Evolutionary conservation across 2,888 invertebrate genomes (phyloP).

Genomic region (Psylliodes chrysocephalus): DNA sequence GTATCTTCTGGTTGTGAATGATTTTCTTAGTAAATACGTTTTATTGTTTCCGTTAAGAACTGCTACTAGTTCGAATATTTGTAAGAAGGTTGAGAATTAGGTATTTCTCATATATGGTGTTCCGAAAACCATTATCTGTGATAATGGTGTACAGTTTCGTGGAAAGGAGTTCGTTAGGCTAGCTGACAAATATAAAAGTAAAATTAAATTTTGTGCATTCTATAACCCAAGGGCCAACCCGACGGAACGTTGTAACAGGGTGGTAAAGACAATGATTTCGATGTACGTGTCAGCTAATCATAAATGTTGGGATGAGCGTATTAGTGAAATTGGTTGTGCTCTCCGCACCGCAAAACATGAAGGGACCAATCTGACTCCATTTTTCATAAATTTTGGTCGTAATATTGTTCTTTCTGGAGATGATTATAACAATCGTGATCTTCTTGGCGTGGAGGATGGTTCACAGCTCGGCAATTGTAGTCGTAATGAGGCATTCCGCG

Average conservation of each 20-base stretch:
- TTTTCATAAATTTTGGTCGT: neutral
- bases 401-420: conserved; percentile 4
- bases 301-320: neutral
- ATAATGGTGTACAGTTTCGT: conserved; percentile 42
- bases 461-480: conserved; percentile 2
- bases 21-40: conserved; percentile 42
- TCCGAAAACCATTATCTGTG: conserved; percentile 36
- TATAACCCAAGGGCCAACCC: conserved; percentile 38
- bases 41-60: conserved; percentile 36
- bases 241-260: conserved; percentile 36
- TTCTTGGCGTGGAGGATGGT: neutral
- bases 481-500: conserved; percentile 13
- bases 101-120: conserved; percentile 39
- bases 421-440: neutral
- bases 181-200: conserved; percentile 23
- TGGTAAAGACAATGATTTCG: conserved; percentile 34
- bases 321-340: neutral
- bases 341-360: neutral
- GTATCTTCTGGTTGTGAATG: conserved; percentile 34
- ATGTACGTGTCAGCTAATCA: neutral
- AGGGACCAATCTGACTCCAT: neutral
- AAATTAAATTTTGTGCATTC: conserved; percentile 32
- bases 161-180: conserved; percentile 28
- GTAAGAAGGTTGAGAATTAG: conserved; percentile 35
- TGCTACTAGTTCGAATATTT: conserved; percentile 29